phyloP scores from a whole-genome alignment of 2,888 invertebrate species.

The Heliconius cydno region DNA sequence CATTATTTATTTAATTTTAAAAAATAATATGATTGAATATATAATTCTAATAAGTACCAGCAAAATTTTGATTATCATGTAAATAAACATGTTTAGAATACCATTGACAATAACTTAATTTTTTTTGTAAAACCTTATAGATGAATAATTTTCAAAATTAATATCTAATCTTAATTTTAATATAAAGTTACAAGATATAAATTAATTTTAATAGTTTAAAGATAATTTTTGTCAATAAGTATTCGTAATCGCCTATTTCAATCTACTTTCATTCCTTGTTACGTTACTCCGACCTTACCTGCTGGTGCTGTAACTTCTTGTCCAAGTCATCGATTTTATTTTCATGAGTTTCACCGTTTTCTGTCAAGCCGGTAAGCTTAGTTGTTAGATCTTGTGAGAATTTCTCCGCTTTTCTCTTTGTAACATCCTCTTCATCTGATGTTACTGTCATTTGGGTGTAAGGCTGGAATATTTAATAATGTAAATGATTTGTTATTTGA shows the following conservation, averaged over 20 bases:
- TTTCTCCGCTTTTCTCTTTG: slow-evolving; percentile 72
- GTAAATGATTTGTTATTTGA: neutral
- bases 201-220: neutral
- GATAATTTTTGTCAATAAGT: neutral
- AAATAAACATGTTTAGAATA: neutral
- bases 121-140: too few relatives aligned
- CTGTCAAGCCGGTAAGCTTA: slow-evolving; percentile 77
- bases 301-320: slow-evolving; percentile 86
- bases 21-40: neutral
- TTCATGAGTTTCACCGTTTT: slow-evolving; percentile 65
- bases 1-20: neutral
- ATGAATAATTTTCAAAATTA: neutral
- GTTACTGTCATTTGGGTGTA: slow-evolving; percentile 88
- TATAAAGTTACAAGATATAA: neutral
- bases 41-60: neutral
- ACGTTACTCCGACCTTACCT: slow-evolving; percentile 71
- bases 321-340: slow-evolving; percentile 85
- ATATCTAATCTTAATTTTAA: neutral
- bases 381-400: slow-evolving; percentile 83
- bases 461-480: slow-evolving; percentile 73
- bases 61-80: neutral
- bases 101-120: neutral
- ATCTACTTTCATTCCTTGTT: neutral
- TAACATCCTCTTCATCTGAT: slow-evolving; percentile 91
- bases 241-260: slow-evolving; percentile 19